Percentiles rank a stretch among this genome's conserved stretches.
Conservation (phyloP, 2,888 invertebrate species). For the Brachypalpus laphriformis region DNA sequence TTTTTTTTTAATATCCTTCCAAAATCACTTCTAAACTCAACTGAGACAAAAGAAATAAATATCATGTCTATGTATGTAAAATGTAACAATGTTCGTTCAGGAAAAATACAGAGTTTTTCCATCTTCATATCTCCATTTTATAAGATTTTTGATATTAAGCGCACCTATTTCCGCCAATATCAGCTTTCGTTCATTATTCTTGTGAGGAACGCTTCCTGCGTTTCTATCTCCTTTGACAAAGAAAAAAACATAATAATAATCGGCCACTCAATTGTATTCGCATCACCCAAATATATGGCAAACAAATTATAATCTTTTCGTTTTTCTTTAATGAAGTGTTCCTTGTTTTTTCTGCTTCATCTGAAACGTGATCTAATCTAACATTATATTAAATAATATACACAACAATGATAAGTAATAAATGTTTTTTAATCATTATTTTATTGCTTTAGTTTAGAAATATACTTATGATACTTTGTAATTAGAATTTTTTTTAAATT, state of each 20-base stretch:
- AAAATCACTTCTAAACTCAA: conserved; percentile 8
- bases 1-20: conserved; percentile 26
- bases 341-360: conserved; percentile 56
- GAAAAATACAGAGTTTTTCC: not conserved
- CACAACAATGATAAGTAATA: conserved; percentile 52
- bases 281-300: not conserved
- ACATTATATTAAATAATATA: conserved; percentile 44
- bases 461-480: conserved; percentile 68
- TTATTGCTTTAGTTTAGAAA: conserved; percentile 62
- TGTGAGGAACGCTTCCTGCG: not conserved
- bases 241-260: not conserved
- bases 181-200: conserved; percentile 3
- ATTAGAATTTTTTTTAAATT: conserved; percentile 60
- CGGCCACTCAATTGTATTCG: conserved; percentile 4
- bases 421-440: conserved; percentile 53
- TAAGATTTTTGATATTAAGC: conserved; percentile 34
- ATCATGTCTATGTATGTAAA: conserved; percentile 32
- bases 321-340: conserved; percentile 32
- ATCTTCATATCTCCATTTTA: conserved; percentile 18
- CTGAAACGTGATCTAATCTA: conserved; percentile 61
- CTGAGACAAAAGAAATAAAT: not conserved
- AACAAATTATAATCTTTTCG: not conserved
- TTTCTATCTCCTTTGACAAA: conserved; percentile 5
- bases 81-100: conserved; percentile 22
- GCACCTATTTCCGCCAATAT: conserved; percentile 21